These are phyloP conservation scores for Xiphophorus maculatus DNA, from an alignment of 2,113 vertebrate species.

Conservation along the genomic window DNA sequence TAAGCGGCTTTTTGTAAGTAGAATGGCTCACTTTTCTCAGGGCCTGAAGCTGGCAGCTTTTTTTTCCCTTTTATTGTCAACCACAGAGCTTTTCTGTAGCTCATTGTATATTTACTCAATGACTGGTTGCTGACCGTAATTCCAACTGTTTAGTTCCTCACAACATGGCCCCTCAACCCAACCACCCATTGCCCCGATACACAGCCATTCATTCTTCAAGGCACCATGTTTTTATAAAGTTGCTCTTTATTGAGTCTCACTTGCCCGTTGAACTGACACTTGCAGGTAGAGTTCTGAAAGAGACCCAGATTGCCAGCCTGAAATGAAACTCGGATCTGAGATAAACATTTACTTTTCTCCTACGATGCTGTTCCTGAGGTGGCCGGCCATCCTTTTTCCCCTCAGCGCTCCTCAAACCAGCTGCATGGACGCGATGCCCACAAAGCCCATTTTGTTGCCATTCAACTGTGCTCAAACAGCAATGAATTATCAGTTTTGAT, in stretches of 20 bases:
- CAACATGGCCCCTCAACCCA: constrained; percentile 71
- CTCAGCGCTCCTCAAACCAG: constrained; percentile 24
- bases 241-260: constrained; percentile 68
- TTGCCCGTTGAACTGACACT: constrained; percentile 46
- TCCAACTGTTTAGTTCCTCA: constrained; percentile 83
- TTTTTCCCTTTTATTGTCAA: constrained; percentile 71
- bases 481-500: constrained; percentile 58
- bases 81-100: constrained; percentile 77
- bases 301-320: constrained; percentile 40
- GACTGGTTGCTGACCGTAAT: constrained; percentile 80
- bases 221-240: constrained; percentile 61
- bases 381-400: constrained; percentile 21
- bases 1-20: constrained; percentile 89
- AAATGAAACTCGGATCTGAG: constrained; percentile 50
- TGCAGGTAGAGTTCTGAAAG: constrained; percentile 50
- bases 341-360: constrained; percentile 64
- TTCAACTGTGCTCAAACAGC: constrained; percentile 61
- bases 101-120: constrained; percentile 87
- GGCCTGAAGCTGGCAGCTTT: constrained; percentile 84
- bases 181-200: constrained; percentile 57
- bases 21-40: constrained; percentile 88
- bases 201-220: constrained; percentile 48
- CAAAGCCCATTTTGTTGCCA: constrained; percentile 63
- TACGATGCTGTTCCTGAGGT: constrained; percentile 3
- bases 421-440: constrained; percentile 50